Percentiles rank a stretch among this genome's conserved stretches.
Conservation (phyloP, 1,140 invertebrate species). For the Eufriesea mexicana region DNA sequence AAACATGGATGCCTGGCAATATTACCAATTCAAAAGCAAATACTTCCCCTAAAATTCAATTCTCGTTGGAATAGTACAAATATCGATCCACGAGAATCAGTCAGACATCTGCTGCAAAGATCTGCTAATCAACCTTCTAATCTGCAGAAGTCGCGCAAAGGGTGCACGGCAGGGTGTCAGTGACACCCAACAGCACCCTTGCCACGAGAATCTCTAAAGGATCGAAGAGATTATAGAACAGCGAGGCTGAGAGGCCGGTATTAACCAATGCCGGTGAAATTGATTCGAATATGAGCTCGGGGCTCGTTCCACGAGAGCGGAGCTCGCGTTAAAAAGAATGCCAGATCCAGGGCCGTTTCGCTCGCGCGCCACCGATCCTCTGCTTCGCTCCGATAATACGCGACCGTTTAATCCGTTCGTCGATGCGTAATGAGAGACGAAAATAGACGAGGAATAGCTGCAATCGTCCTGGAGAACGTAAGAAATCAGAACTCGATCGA, state of each 20-base stretch:
- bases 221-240: slow-evolving; percentile 39
- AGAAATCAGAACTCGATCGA: neutral
- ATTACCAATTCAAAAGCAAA: too few relatives aligned
- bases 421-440: neutral
- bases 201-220: neutral
- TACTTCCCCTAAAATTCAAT: too few relatives aligned
- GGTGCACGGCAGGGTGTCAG: too few relatives aligned
- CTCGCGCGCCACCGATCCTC: too few relatives aligned
- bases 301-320: neutral
- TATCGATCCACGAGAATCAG: too few relatives aligned
- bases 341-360: neutral
- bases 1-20: too few relatives aligned
- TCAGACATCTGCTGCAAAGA: too few relatives aligned
- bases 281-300: slow-evolving; percentile 23
- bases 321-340: slow-evolving; percentile 11
- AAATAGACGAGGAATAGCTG: neutral
- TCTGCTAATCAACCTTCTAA: too few relatives aligned
- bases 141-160: too few relatives aligned
- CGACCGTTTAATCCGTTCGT: slow-evolving; percentile 8
- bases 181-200: neutral
- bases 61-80: too few relatives aligned
- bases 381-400: neutral
- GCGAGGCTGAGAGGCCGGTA: neutral
- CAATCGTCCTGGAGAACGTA: neutral
- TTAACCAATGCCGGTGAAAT: slow-evolving; percentile 31